phyloP scores from a whole-genome alignment of 2,113 vertebrate genomes.

The Callochromis pleurospilus region DNA sequence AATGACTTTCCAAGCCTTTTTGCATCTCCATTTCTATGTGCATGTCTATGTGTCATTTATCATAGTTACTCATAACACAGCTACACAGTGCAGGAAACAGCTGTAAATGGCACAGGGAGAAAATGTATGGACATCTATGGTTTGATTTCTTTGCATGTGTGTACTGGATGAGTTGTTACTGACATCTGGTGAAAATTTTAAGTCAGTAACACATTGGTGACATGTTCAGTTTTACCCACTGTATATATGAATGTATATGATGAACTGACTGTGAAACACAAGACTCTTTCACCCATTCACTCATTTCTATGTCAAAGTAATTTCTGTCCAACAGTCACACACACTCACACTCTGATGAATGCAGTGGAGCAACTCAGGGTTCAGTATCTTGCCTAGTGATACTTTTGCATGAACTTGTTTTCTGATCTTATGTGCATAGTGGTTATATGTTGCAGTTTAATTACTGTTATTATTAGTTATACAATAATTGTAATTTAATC shows the following conservation, averaged over 20 bases:
- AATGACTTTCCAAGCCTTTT: not conserved
- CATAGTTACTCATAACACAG: not conserved
- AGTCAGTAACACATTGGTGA: not conserved
- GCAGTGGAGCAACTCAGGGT: not conserved
- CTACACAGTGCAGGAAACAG: not conserved
- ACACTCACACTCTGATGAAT: not conserved
- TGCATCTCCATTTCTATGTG: not conserved
- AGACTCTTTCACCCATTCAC: not conserved
- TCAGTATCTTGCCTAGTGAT: not conserved
- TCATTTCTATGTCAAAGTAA: not conserved
- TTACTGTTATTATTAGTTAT: not conserved
- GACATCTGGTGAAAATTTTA: not conserved
- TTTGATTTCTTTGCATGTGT: not conserved
- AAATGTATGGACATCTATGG: not conserved
- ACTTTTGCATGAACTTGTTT: not conserved
- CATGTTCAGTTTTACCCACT: not conserved
- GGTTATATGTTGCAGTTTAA: not conserved
- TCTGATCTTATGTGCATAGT: not conserved
- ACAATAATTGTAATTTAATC: not conserved
- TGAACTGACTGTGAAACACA: not conserved
- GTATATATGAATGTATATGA: not conserved
- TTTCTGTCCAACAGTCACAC: not conserved
- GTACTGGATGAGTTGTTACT: not conserved
- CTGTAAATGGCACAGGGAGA: not conserved
- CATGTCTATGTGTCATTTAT: not conserved